phyloP scores from a whole-genome alignment of 1,140 invertebrate genomes.

The Penaeus vannamei region DNA sequence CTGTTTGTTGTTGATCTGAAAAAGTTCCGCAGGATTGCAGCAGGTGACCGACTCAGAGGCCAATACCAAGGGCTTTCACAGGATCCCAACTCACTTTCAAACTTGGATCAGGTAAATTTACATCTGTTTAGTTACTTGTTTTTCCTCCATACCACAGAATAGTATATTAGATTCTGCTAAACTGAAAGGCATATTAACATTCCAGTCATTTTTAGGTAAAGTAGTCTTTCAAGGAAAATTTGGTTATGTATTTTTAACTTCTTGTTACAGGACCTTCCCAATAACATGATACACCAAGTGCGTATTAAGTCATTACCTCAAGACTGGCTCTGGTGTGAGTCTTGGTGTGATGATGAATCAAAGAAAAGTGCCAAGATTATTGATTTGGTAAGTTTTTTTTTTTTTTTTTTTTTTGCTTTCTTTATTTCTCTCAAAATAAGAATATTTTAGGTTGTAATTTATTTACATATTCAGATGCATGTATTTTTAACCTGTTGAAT shows the following conservation, averaged over 20 bases:
- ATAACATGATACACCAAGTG: conserved; percentile 99
- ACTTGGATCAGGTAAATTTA: conserved; percentile 85
- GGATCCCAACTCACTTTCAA: conserved; percentile 97
- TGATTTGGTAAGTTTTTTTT: conserved; percentile 83
- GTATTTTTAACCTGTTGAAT: too few species aligned
- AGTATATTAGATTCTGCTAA: too few species aligned
- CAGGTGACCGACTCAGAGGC: conserved; percentile 95
- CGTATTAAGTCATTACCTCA: conserved; percentile 98
- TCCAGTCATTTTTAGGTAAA: background rate
- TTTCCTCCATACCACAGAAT: too few species aligned
- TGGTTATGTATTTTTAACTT: conserved; percentile 38
- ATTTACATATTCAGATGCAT: background rate
- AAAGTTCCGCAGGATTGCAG: conserved; percentile 96
- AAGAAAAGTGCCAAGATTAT: conserved; percentile 97
- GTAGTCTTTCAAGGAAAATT: background rate
- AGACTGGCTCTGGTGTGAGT: conserved; percentile 99
- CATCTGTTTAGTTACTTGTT: too few species aligned
- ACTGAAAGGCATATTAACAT: background rate
- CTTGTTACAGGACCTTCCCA: conserved; percentile 81
- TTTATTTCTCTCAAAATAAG: background rate
- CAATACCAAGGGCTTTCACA: conserved; percentile 97
- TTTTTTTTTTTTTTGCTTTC: conserved; percentile 3
- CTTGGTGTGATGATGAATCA: conserved; percentile 95
- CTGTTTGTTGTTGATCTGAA: conserved; percentile 98
- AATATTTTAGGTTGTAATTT: background rate